Base-by-base conservation (phyloP, 64 coral and sea anemone species). In the Montipora cactus region DNA sequence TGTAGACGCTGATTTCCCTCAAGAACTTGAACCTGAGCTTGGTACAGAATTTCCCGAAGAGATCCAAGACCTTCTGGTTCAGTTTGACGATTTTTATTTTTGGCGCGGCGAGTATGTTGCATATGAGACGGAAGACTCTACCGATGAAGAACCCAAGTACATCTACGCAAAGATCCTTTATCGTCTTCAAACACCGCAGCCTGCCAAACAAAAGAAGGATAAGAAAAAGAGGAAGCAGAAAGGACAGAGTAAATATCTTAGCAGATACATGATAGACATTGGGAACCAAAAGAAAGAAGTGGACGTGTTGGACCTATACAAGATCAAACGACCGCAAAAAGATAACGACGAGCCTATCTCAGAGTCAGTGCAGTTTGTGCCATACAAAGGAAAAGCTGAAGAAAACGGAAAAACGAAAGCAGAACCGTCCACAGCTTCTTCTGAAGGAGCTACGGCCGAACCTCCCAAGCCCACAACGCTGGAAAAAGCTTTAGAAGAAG, bases 261-360 rank as follows among this genome's bases (percentile, higher is more conserved):
- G 81, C n/a, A 98, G 86, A 62, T 98, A 95, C 59, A 69, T 98
- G 46, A 84, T 92, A 75, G 80, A 92, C 18, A 48, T 84, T 21
- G 90, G 90, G 2, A 28, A 2, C 3, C 74, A 81, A 7, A 83
- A 87, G 76, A 88, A 90, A 45, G 93, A 95, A 75, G 96, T 95
- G 57, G 93, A 93, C 87, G 96, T 76, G 4, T 62, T 98, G 19
- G 96, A 98, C 61, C 79, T 98, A 4, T 98, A 98, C 80, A 98
- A 98, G n/a, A 55, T 98, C 47, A 80, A 18, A 53, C 64, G 93
- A 69, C 80, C 74, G 79, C 91, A 87, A 8, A 13, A 64, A 64
- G 47, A 87, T 79, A 55, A 22, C 14, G 76, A 89, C 14, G 80
- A 59, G 16, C 18, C 19, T 22, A 4, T 46, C 21, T 86, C 87